phyloP scores from a whole-genome alignment of 2,888 invertebrate species.

The Ectobius pallidus region DNA sequence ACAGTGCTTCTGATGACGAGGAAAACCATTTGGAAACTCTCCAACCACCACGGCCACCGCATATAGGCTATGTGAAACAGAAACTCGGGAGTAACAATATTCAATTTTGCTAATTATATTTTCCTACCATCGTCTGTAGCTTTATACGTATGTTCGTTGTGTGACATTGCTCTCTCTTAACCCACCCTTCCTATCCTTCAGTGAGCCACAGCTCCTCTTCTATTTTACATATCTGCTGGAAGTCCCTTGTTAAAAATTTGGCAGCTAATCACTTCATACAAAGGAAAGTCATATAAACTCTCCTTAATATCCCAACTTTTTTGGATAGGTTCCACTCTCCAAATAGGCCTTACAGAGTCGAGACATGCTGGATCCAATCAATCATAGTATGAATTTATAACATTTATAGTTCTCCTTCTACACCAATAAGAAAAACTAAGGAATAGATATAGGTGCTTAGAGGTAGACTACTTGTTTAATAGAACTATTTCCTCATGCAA shows the following conservation, averaged over 20 bases:
- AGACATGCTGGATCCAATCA: no score
- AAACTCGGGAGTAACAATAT: neutral
- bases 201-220: neutral
- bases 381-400: no score
- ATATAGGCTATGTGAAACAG: neutral
- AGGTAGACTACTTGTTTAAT: no score
- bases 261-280: neutral
- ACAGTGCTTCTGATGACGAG: neutral
- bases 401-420: no score
- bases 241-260: neutral
- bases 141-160: neutral
- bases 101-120: slow-evolving; percentile 17
- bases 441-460: no score
- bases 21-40: slow-evolving; percentile 16
- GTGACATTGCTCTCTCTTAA: neutral
- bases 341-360: no score
- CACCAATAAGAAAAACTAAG: no score
- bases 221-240: neutral
- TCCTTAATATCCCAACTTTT: no score
- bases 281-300: no score
- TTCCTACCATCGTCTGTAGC: neutral
- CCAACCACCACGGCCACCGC: neutral
- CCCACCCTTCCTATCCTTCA: neutral
- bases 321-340: no score
- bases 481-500: no score